Base-by-base conservation (phyloP, 2,797 vertebrate species). In the Rhinatrema bivittatum region DNA sequence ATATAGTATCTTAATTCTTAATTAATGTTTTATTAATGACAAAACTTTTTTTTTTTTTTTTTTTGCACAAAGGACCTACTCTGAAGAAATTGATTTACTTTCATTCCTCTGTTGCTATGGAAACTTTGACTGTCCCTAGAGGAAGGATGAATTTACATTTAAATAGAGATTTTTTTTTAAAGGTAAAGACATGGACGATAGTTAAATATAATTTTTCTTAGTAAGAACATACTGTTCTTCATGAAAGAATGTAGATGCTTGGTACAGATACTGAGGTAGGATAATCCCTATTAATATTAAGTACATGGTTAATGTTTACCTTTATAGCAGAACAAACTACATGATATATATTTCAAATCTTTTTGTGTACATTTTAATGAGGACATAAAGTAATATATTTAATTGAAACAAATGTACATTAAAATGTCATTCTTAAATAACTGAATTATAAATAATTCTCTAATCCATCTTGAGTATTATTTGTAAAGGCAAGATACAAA, bases 81-180 rank as follows among this genome's bases (percentile, higher is more conserved):
- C 22, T 32, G 11, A 16, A 38, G 19, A 17, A n/a, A 18, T 42
- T 50, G 59, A 42, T 17, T 35, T 38, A 39, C 59, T 65, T 29
- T 63, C 58, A 54, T 58, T 30, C 0, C 0, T 60, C 57, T 60
- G 56, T 67, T 67, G 31, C 62, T 41, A 51, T 63, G 49, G 62
- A 32, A 58, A 75, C 56, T 35, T 38, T 29, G 28, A 4, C 28
- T 36, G 16, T 49, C 37, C 45, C 50, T 47, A 20, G 41, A 33
- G n/a, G 39, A 60, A 63, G 56, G 35, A 40, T 60, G 46, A 30
- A 70, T 60, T 68, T 70, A 59, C 49, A 62, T 68, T 58, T 62
- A 53, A 60, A 63, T 50, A 53, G 29, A 31, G 28, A 1, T 40
- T 57, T 43, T 54, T 43, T 54, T 6, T 3, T 18, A 49, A 63